Evolutionary conservation across 1,140 invertebrate species (phyloP).

Genomic region (Orussus abietinus): DNA sequence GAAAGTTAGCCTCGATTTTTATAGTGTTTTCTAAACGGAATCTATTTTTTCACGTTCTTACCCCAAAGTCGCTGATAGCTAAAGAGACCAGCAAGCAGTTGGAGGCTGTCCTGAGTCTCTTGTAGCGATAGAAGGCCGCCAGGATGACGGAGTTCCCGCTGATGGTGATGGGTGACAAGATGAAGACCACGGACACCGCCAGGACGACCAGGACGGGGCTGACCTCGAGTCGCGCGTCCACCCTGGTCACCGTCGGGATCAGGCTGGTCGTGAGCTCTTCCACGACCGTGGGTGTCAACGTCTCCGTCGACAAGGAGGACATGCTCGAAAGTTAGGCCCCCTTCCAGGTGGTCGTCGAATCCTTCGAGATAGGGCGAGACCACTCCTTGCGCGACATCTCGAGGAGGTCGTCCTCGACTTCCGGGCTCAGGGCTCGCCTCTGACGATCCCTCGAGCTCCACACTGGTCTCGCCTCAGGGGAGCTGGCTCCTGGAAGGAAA

Average conservation of each 20-base stretch:
- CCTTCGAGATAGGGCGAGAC: no score
- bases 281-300: conserved; percentile 22
- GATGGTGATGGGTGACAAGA: conserved; percentile 58
- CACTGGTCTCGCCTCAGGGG: no score
- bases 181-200: conserved; percentile 55
- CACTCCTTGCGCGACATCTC: no score
- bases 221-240: conserved; percentile 34
- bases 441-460: no score
- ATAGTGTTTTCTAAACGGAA: no score
- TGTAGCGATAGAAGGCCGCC: conserved; percentile 59
- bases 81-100: conserved; percentile 72
- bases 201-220: conserved; percentile 48
- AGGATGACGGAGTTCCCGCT: conserved; percentile 59
- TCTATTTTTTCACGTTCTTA: no score
- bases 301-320: conserved; percentile 34
- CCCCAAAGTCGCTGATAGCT: conserved; percentile 69
- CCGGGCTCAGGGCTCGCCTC: no score
- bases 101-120: conserved; percentile 61
- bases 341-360: no score
- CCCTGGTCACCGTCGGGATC: conserved; percentile 35
- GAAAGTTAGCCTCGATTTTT: no score
- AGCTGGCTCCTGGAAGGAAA: no score
- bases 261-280: conserved; percentile 39
- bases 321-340: conserved; percentile 24
- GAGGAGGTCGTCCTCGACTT: no score